Percentiles rank a stretch among this genome's conserved stretches.
These are phyloP conservation scores for Sinonovacula constricta DNA, from an alignment of 1,140 invertebrate species.

Conservation along the genomic window DNA sequence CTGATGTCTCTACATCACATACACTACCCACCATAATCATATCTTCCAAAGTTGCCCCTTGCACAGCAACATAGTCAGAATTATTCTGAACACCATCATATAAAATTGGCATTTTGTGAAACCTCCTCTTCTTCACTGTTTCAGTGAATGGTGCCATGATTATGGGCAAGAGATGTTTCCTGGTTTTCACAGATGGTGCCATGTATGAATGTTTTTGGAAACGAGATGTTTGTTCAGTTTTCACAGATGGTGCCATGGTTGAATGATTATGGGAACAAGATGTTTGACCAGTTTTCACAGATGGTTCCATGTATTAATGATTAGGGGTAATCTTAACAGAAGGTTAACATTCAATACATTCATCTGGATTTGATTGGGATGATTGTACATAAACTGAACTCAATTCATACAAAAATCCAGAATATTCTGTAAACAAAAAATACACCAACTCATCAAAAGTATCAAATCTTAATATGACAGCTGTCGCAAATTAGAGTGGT, in stretches of 20 bases:
- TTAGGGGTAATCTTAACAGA: not conserved
- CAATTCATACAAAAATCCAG: slow-evolving; percentile 1
- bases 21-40: slow-evolving; percentile 14
- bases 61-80: not conserved
- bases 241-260: not conserved
- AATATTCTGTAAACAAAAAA: slow-evolving; percentile 8
- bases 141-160: not conserved
- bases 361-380: not conserved
- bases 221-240: not conserved
- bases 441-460: slow-evolving; percentile 7
- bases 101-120: not conserved
- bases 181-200: not conserved
- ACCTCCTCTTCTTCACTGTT: not conserved
- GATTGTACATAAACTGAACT: not conserved
- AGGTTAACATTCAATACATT: not conserved
- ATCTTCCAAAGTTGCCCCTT: not conserved
- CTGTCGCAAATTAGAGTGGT: too few species aligned
- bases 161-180: not conserved
- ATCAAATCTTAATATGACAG: slow-evolving; percentile 6
- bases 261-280: not conserved
- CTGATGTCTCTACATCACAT: slow-evolving; percentile 7
- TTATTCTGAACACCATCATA: not conserved
- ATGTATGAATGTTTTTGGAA: not conserved
- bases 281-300: not conserved
- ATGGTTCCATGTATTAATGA: not conserved